phyloP scores from a whole-genome alignment of 2,888 invertebrate genomes.

The Meloe dianella region DNA sequence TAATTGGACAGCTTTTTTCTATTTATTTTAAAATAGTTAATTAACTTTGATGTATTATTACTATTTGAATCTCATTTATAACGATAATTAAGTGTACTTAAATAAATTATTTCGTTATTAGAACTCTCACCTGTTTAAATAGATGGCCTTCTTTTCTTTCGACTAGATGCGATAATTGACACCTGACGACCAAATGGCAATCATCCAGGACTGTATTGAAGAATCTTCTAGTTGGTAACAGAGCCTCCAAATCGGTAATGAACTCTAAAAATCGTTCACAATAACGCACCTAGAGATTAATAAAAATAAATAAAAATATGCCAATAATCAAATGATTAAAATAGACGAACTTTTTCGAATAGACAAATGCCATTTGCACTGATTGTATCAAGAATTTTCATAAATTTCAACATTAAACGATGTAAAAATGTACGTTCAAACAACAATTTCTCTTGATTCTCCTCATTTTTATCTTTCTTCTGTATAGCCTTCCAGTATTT shows the following conservation, averaged over 20 bases:
- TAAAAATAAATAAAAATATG: neutral
- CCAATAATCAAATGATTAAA: no score
- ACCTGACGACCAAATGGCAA: constrained; percentile 89
- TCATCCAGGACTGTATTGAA: constrained; percentile 97
- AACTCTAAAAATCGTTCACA: constrained; percentile 96
- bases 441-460: constrained; percentile 68
- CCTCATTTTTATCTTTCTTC: constrained; percentile 79
- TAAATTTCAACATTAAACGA: constrained; percentile 85
- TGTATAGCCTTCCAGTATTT: constrained; percentile 91
- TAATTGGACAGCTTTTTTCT: neutral
- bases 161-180: constrained; percentile 79
- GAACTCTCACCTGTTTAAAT: constrained; percentile 81
- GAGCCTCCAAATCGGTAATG: constrained; percentile 93
- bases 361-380: constrained; percentile 67
- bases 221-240: constrained; percentile 93
- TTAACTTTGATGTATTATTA: no score
- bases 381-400: constrained; percentile 79
- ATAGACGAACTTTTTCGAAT: constrained; percentile 59
- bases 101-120: neutral
- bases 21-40: constrained; percentile 18
- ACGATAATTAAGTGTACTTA: constrained; percentile 3
- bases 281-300: constrained; percentile 67
- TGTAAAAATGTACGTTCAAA: constrained; percentile 91
- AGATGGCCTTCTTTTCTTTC: constrained; percentile 84
- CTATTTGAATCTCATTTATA: constrained; percentile 15